Conservation (phyloP, 2,113 vertebrate genomes). For the Corythoichthys haematopterus region DNA sequence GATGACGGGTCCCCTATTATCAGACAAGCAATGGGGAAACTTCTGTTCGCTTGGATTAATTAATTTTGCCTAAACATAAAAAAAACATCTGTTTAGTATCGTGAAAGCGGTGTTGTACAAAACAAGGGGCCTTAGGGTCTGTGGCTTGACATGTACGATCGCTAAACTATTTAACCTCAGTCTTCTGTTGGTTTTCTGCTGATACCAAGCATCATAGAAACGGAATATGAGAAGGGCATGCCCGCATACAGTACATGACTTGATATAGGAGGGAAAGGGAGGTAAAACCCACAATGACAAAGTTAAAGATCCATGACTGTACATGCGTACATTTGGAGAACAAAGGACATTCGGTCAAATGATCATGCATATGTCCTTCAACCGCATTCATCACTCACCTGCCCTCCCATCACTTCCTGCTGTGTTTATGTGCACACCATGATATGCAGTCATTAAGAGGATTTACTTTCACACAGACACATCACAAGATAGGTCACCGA, state of each 20-base stretch:
- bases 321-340: constrained; percentile 44
- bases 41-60: constrained; percentile 67
- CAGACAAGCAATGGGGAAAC: constrained; percentile 65
- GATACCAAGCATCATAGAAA: constrained; percentile 17
- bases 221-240: constrained; percentile 2
- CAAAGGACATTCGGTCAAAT: constrained; percentile 46
- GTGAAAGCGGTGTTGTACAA: constrained; percentile 28
- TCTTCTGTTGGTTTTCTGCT: constrained; percentile 31
- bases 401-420: constrained; percentile 32
- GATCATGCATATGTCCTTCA: constrained; percentile 58
- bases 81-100: constrained; percentile 54
- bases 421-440: constrained; percentile 48
- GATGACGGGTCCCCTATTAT: constrained; percentile 70
- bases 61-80: constrained; percentile 37
- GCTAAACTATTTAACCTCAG: constrained; percentile 33
- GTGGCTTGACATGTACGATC: constrained; percentile 13
- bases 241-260: constrained; percentile 8
- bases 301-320: constrained; percentile 53
- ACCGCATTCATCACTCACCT: constrained; percentile 53
- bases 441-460: constrained; percentile 35
- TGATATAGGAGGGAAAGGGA: neutral
- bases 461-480: constrained; percentile 39
- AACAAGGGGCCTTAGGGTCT: constrained; percentile 27
- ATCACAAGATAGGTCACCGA: constrained; percentile 39
- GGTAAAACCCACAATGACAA: constrained; percentile 29